Percentiles rank a stretch among this genome's conserved stretches.
phyloP scores from a whole-genome alignment of 2,888 invertebrate species.

The Clanis bilineata region DNA sequence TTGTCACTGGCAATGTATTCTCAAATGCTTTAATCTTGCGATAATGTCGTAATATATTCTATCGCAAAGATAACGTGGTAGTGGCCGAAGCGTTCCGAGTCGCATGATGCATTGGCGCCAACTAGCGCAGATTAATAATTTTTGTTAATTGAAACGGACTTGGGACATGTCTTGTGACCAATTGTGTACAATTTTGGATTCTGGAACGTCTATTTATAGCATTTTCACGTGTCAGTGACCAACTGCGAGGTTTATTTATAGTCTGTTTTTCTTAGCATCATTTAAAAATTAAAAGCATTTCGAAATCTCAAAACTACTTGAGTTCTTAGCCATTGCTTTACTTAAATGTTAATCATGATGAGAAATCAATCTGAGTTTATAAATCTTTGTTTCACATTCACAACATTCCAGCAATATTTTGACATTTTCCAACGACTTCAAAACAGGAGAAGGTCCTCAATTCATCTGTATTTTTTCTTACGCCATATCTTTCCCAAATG shows the following conservation, averaged over 20 bases:
- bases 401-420: too few species aligned
- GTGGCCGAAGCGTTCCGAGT: conserved; percentile 24
- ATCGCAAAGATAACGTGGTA: conserved; percentile 18
- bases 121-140: conserved; percentile 64
- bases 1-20: neutral
- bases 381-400: too few species aligned
- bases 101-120: conserved; percentile 57
- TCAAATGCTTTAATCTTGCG: neutral
- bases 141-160: conserved; percentile 72
- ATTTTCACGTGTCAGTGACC: conserved; percentile 40
- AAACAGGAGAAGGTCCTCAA: too few species aligned
- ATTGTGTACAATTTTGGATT: conserved; percentile 65
- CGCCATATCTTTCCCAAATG: too few species aligned
- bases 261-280: too few species aligned
- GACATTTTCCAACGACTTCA: too few species aligned
- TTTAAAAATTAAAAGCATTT: too few species aligned
- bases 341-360: too few species aligned
- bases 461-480: too few species aligned
- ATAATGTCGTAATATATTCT: neutral
- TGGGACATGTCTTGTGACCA: conserved; percentile 52
- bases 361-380: too few species aligned
- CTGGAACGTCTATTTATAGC: conserved; percentile 65
- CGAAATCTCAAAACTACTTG: too few species aligned
- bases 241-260: conserved; percentile 21
- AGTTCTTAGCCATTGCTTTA: too few species aligned